Percentiles rank a stretch among this genome's conserved stretches.
phyloP scores from a whole-genome alignment of 2,113 vertebrate genomes.

The Stigmatopora argus region DNA sequence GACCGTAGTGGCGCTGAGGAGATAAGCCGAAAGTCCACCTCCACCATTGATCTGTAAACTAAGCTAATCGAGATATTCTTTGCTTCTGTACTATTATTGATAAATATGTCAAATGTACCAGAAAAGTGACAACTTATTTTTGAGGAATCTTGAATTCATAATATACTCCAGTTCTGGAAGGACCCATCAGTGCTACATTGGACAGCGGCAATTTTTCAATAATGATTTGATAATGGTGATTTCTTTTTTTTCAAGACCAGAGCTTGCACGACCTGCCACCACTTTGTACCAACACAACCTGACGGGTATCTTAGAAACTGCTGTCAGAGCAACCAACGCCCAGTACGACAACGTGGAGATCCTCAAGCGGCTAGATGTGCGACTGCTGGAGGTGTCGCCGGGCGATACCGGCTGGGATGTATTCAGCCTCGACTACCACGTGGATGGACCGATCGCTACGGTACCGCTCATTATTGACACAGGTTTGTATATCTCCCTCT shows the following conservation, averaged over 20 bases:
- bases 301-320: slow-evolving; percentile 93
- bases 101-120: no score
- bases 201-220: not conserved
- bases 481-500: not conserved
- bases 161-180: no score
- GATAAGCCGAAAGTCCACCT: no score
- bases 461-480: slow-evolving; percentile 60
- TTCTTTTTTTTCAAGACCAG: slow-evolving; percentile 71
- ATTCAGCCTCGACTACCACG: slow-evolving; percentile 97
- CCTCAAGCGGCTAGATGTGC: slow-evolving; percentile 88
- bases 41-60: no score
- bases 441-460: slow-evolving; percentile 94
- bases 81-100: no score
- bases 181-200: not conserved
- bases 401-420: slow-evolving; percentile 98
- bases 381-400: slow-evolving; percentile 96
- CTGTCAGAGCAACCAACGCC: slow-evolving; percentile 92
- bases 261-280: slow-evolving; percentile 88
- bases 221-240: no score
- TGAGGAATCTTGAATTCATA: no score
- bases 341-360: slow-evolving; percentile 96
- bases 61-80: no score
- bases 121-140: no score
- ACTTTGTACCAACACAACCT: slow-evolving; percentile 97
- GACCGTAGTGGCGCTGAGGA: no score